A percentile compares a stretch with the other conserved stretches of the same genome.
phyloP scores from a whole-genome alignment of 2,113 vertebrate species.

The Strix uralensis region DNA sequence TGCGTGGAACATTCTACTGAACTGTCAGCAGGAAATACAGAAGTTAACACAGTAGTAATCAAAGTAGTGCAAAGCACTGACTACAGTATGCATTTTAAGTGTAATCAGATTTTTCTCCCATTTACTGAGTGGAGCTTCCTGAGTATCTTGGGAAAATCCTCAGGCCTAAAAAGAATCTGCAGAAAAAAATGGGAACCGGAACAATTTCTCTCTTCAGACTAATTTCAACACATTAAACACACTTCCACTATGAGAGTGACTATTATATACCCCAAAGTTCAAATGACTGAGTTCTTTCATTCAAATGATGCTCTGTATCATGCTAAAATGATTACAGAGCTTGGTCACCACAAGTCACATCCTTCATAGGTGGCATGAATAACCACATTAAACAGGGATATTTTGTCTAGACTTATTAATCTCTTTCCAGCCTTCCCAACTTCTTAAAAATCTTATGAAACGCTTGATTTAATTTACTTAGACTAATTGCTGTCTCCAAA shows the following conservation, averaged over 20 bases:
- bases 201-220: neutral
- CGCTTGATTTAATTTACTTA: neutral
- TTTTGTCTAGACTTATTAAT: conserved; percentile 5
- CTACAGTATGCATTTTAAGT: neutral
- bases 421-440: neutral
- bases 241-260: neutral
- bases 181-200: neutral
- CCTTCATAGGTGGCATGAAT: neutral
- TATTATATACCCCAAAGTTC: neutral
- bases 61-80: neutral
- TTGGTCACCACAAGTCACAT: neutral
- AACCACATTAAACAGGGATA: neutral
- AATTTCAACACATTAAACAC: neutral
- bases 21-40: neutral
- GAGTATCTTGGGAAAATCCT: neutral
- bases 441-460: neutral
- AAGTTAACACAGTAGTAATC: neutral
- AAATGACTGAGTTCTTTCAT: neutral
- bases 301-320: neutral
- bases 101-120: neutral
- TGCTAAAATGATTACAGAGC: neutral
- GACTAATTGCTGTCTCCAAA: neutral
- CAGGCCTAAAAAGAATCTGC: neutral
- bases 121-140: neutral
- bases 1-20: neutral